Evolutionary conservation across 2,113 vertebrate species (phyloP), one percentile per base, ranked within the genome.

Genomic region (Sphyrna mokarran): DNA sequence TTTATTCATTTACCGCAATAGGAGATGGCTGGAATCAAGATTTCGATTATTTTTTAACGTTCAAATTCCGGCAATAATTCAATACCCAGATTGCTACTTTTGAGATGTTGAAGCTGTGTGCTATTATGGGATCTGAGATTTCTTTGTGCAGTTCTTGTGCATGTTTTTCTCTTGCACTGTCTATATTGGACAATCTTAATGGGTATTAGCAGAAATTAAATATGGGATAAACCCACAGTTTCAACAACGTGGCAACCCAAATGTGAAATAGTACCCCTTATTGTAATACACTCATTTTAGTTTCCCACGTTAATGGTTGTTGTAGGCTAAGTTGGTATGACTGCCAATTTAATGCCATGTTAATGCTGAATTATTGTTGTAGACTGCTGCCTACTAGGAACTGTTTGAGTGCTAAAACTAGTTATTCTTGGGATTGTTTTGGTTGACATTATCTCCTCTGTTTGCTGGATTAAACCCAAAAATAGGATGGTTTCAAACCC

Each of bases 351-450:
- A 83, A 14, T 83, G 80, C 37, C 80, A 43, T 18, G 22, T 20
- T 83, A 83, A 83, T 83, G 37, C 80, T 83, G 80, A 83, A 40
- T 83, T 83, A 83, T 83, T 83, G 80, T n/a, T 83, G 80, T 83
- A 16, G 80, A 83, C 37, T 83, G 18, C 14, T 83, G 80, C 80
- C 80, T 83, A 43, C 16, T 40, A 43, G 80, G 80, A 83, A 40
- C 37, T 40, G 80, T 83, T 83, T 43, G 80, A 83, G n/a, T 83
- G 80, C 80, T 37, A 83, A 43, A 83, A 83, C 37, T 83, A 83
- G 37, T 40, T 83, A 40, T 2, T 37, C 78, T 80, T 37, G 48
- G 48, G 80, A 83, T n/a, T 6, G 20, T 83, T 37, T 18, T 83
- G 4, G 37, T 40, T 83, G 37, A 83, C 80, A 20, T 40, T 43